Conservation (phyloP, 92 coral and sea anemone species). For the Epizoanthus scotinus region DNA sequence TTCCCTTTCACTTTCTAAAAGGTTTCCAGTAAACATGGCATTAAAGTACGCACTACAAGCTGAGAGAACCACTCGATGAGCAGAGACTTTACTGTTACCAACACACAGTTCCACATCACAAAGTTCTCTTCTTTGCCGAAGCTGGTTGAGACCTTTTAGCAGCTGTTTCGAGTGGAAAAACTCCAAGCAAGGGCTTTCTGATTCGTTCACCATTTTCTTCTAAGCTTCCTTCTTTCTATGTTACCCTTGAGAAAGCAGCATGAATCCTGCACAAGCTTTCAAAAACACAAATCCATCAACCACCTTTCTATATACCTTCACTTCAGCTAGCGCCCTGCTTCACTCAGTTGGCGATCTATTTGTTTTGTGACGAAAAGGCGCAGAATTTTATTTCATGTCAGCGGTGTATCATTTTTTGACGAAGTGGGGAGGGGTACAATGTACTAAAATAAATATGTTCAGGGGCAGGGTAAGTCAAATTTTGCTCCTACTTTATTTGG, state of each 20-base stretch:
- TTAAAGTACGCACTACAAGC: slow-evolving; percentile 93
- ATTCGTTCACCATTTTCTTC: slow-evolving; percentile 74
- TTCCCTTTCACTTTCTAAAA: slow-evolving; percentile 80
- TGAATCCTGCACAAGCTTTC: slow-evolving; percentile 1
- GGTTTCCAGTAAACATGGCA: slow-evolving; percentile 91
- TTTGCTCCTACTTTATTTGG: not conserved
- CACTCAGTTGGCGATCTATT: slow-evolving; percentile 38
- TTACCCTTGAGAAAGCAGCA: slow-evolving; percentile 7
- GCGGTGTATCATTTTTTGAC: not conserved
- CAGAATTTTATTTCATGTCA: slow-evolving; percentile 17
- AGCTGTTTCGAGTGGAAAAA: slow-evolving; percentile 86
- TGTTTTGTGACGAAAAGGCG: slow-evolving; percentile 32
- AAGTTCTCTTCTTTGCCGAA: slow-evolving; percentile 83
- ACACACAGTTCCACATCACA: slow-evolving; percentile 92
- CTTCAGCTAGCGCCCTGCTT: slow-evolving; percentile 21
- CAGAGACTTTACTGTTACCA: slow-evolving; percentile 78
- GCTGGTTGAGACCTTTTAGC: slow-evolving; percentile 79
- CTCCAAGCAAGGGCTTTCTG: slow-evolving; percentile 70
- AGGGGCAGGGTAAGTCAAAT: not conserved
- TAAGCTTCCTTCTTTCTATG: slow-evolving; percentile 13
- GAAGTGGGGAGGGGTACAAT: not conserved
- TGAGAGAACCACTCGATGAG: slow-evolving; percentile 90
- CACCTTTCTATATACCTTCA: slow-evolving; percentile 22
- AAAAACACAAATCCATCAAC: slow-evolving; percentile 31
- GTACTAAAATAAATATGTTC: too few species aligned